Percentiles rank a stretch among this genome's conserved stretches.
These are phyloP conservation scores for Pseudonaja textilis DNA, from an alignment of 2,113 vertebrate genomes.

Conservation along the genomic window DNA sequence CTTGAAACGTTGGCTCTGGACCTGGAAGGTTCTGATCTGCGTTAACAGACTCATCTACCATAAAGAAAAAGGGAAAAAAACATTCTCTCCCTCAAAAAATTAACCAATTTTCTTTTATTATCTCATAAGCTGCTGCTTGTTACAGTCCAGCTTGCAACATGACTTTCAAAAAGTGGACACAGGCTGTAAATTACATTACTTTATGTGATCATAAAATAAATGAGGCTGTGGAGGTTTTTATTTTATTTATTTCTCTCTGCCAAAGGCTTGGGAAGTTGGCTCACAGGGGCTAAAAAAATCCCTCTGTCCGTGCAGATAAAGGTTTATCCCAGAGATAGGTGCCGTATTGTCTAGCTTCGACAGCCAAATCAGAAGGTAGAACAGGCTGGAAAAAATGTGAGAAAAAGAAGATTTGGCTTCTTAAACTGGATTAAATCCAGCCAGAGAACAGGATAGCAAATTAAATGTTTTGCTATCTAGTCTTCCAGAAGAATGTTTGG, in stretches of 20 bases:
- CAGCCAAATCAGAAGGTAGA: constrained; percentile 15
- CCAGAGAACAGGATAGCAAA: not conserved
- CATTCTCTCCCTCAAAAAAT: not conserved
- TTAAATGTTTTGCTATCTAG: not conserved
- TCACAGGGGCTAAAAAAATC: not conserved
- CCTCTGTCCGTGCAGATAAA: not conserved
- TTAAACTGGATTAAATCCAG: not conserved
- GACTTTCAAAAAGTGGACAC: not conserved
- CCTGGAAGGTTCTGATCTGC: not conserved
- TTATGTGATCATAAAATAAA: not conserved
- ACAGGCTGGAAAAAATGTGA: not conserved
- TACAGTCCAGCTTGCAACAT: not conserved
- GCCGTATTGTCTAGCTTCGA: not conserved
- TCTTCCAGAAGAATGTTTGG: not conserved
- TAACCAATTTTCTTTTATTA: not conserved
- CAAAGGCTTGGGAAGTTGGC: not conserved
- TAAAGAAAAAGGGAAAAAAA: not conserved
- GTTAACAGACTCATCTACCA: not conserved
- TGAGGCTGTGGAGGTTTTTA: not conserved
- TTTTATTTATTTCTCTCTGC: not conserved
- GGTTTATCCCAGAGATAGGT: not conserved
- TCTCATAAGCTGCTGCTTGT: not conserved
- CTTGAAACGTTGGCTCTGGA: not conserved
- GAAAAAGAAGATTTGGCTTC: not conserved
- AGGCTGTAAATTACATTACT: not conserved